Base-by-base conservation (phyloP, 1,140 invertebrate species). In the Gryllus bimaculatus region DNA sequence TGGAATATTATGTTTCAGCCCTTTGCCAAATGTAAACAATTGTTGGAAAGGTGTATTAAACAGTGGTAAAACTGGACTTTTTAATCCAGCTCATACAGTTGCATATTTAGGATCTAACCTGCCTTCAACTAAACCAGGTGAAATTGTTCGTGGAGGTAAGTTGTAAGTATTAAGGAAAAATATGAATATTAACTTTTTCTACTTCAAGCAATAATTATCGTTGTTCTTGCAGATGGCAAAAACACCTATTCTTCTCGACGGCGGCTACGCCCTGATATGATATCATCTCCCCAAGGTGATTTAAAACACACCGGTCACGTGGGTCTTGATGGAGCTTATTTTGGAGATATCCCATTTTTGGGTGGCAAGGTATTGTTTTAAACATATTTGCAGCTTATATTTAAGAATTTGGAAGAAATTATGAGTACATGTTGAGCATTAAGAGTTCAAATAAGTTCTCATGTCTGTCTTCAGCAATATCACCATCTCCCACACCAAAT, bases 281-380 rank as follows among this genome's bases (percentile, higher is more conserved):
- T 99, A 82, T 98, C 96, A 13, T 92, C 93, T 48, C 98, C 98
- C 0, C 96, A 99, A 85, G 97, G 96, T 54, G 97, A 99, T 86
- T 90, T 99, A 0, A 96, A 98, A 84, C 98, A 99, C 84, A 99
- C 96, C 0, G 95, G 95, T 2, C 98, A 99, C 85, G 95, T 99
- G 8, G 98, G 98, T 5, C 89, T 98, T 15, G 98, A 99, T 86
- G 98, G 98, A 8, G 95, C 95, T 78, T 96, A 96, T 84, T 99
- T 99, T 85, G 97, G 98, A 0, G 96, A 98, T 86, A 92, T 99
- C 77, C 93, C 94, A 75, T 96, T 96, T 83, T 87, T 97, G 26
- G 91, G 90, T 47, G 90, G 91, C 48, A 92, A 89, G 82, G 83
- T 84, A 76, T 76, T 26, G 10, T 76, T 39, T 7, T 7, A 18